A percentile compares a stretch with the other conserved stretches of the same genome.
These are phyloP conservation scores for Pseudachorutes palmiensis DNA, from an alignment of 1,140 invertebrate species.

Conservation along the genomic window DNA sequence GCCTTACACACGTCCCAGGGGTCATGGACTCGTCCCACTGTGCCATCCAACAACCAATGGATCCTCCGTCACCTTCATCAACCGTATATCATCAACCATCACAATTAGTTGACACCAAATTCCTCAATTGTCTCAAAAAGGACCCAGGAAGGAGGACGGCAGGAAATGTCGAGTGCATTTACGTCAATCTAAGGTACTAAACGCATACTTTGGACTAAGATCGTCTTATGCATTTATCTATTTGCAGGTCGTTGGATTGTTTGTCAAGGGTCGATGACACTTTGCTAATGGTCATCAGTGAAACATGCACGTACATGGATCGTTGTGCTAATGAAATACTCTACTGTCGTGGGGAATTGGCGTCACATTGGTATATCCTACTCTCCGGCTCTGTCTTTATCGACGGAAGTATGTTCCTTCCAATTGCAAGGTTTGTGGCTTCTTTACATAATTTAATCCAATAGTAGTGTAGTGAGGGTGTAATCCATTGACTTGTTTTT, in stretches of 20 bases:
- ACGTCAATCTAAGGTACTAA: conserved; percentile 16
- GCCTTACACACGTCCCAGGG: background rate
- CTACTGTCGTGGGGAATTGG: conserved; percentile 68
- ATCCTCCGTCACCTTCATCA: background rate
- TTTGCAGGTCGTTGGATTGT: conserved; percentile 22
- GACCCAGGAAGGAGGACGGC: conserved; percentile 54
- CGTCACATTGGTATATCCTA: conserved; percentile 74
- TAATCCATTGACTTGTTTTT: conserved; percentile 41
- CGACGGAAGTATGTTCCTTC: conserved; percentile 76
- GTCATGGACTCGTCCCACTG: background rate
- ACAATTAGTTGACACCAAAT: background rate
- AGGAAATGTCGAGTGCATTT: conserved; percentile 36
- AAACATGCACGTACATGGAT: conserved; percentile 21
- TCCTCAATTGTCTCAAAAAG: conserved; percentile 38
- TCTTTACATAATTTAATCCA: no score
- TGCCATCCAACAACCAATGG: background rate
- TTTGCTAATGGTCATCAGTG: conserved; percentile 17
- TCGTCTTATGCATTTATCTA: conserved; percentile 9
- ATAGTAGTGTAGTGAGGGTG: background rate
- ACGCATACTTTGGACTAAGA: no score
- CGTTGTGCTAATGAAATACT: conserved; percentile 38
- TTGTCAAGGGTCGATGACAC: conserved; percentile 17
- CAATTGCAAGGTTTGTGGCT: conserved; percentile 64
- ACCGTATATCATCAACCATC: background rate
- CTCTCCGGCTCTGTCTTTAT: conserved; percentile 81